Percentiles rank a stretch among this genome's conserved stretches.
These are phyloP conservation scores for Dicranocentrus wangi DNA, from an alignment of 2,888 invertebrate genomes.

Conservation along the genomic window DNA sequence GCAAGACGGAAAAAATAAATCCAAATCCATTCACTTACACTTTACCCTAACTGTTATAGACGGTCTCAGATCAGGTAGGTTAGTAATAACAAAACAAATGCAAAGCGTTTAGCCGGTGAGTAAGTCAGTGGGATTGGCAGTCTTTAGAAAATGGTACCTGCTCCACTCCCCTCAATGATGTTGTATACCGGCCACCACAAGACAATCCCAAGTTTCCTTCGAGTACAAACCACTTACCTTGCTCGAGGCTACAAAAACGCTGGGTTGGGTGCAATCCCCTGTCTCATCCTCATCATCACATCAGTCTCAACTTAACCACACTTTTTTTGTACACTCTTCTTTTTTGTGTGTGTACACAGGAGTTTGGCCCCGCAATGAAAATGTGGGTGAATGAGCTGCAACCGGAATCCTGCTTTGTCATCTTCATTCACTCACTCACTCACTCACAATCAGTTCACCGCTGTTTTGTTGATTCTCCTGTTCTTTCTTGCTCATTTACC, in stretches of 20 bases:
- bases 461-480: background rate
- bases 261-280: too few species aligned
- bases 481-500: background rate
- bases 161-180: background rate
- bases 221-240: too few species aligned
- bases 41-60: too few species aligned
- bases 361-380: background rate
- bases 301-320: too few species aligned
- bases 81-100: background rate
- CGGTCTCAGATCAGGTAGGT: constrained; percentile 22
- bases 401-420: background rate
- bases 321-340: too few species aligned
- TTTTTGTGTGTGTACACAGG: too few species aligned
- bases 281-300: too few species aligned
- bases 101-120: background rate
- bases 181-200: background rate
- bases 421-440: background rate
- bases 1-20: background rate
- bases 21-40: too few species aligned
- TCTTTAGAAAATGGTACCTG: background rate
- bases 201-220: constrained; percentile 17
- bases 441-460: background rate
- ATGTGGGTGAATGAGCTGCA: background rate
- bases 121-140: background rate
- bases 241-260: constrained; percentile 41